phyloP scores from a whole-genome alignment of 2,888 invertebrate genomes.

The Schrankia costaestrigalis region DNA sequence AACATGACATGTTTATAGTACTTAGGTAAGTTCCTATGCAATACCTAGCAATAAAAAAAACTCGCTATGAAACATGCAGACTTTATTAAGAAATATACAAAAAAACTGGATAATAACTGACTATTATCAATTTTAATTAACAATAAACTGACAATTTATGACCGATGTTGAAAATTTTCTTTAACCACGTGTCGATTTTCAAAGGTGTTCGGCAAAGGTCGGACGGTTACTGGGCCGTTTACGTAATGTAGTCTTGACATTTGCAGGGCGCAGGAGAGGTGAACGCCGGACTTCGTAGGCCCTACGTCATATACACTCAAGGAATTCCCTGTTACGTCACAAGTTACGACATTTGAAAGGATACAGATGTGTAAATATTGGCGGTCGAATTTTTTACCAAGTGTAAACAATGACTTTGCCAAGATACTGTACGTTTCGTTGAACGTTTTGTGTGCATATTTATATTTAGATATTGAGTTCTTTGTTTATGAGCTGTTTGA shows the following conservation, averaged over 20 bases:
- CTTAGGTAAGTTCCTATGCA: no score
- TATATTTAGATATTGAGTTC: neutral
- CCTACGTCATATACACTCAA: slow-evolving; percentile 44
- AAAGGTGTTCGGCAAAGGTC: slow-evolving; percentile 64
- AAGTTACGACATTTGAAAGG: slow-evolving; percentile 38
- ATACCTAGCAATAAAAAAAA: no score
- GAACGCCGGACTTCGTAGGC: slow-evolving; percentile 25
- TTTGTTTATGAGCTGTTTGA: no score
- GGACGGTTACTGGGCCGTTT: slow-evolving; percentile 48
- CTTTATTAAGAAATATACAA: no score
- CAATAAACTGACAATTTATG: slow-evolving; percentile 37
- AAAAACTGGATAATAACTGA: no score
- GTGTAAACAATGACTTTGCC: slow-evolving; percentile 17
- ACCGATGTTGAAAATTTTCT: slow-evolving; percentile 54
- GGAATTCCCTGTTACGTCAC: slow-evolving; percentile 67
- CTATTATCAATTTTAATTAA: slow-evolving; percentile 27
- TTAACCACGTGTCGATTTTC: slow-evolving; percentile 59
- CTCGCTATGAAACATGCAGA: no score
- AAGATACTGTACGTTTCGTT: slow-evolving; percentile 11
- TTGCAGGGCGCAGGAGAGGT: slow-evolving; percentile 58
- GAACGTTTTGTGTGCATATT: neutral
- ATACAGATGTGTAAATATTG: slow-evolving; percentile 39
- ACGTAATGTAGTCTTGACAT: slow-evolving; percentile 65
- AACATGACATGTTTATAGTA: no score
- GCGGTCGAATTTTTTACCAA: slow-evolving; percentile 18